Evolutionary conservation across 1,140 invertebrate species (phyloP), one percentile per base, ranked within the genome.

Genomic region (Polyergus mexicanus): DNA sequence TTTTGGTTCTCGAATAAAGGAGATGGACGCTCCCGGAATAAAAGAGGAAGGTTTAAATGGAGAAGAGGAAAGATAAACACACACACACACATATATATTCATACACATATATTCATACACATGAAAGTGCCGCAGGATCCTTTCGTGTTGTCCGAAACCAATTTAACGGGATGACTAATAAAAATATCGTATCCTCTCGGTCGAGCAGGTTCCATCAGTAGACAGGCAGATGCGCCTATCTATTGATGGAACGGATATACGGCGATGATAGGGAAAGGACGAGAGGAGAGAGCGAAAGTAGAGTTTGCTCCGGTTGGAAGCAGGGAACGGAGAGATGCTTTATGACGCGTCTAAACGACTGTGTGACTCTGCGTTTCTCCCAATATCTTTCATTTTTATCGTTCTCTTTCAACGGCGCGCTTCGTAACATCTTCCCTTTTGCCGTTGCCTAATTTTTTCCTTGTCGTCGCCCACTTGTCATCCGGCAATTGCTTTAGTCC

Each of bases 81-180:
- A 51, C 47, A 51, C 47, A 51, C 16, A 5, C 47, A 47, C 11
- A 38, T 28, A 28, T 1, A 28, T 1, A 28, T 28, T 1, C 25
- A 28, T 1, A 28, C 6, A 38, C 1, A 38, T 38, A 8, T 8
- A 38, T 38, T 11, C 10, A 51, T 19, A 51, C 47, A 19, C 47
- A 51, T 4, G 16, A 65, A 7, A 10, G 13, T 32, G 19, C 13
- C n/a, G 16, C 28, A 22, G 38, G 56, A 92, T 92, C 85, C 77
- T 88, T 69, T 91, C 89, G 88, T 58, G 51, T 76, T 68, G 76
- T 62, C 78, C 69, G 76, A 63, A 85, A 90, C 32, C 85, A 90
- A 93, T 92, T 92, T 91, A 90, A 89, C 75, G 86, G 75, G 72
- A 90, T 89, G 85, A 92, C 85, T 92, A 91, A 91, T 92, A 91